Evolutionary conservation across 2,797 vertebrate species (phyloP), one percentile per base, ranked within the genome.

Genomic region (Garrulus glandarius): DNA sequence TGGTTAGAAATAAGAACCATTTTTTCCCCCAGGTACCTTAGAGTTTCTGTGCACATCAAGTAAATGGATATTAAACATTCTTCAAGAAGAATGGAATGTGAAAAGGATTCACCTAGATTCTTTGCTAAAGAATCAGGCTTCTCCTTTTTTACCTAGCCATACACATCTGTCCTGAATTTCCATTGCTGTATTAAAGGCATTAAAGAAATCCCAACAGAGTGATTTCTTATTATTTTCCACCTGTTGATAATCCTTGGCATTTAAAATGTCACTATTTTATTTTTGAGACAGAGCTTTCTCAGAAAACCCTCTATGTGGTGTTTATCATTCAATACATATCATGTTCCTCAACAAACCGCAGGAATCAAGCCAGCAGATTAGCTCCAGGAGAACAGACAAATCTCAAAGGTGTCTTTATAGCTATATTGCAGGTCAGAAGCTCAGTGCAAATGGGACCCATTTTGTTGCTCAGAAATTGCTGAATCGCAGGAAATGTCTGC

Each of bases 381-480:
- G 88, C 91, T 95, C 84, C 85, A 80, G 91, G 75, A 81, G 96
- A 97, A 93, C 93, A 95, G 41, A 93, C 49, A 93, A 96, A 95
- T 94, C 96, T 94, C 84, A 93, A 63, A 79, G 81, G 94, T 93
- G 69, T 95, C 65, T 89, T 95, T 95, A 89, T 71, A 97, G 77
- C 81, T 97, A 47, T 77, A 91, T 47, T 95, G 92, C 68, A 97
- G 95, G 93, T 97, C 96, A 96, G 94, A 77, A 96, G 95, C 83
- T 96, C 96, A 79, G 61, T 93, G 87, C 92, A 95, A 82, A 90
- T 53, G 65, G 75, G 79, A 64, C 57, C 67, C 76, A 93, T 96
- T 96, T 96, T 91, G 56, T 94, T 95, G 44, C 63, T 94, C 53
- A 96, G 76, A 96, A 96, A 97, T 83, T 96, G 95, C 89, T 97